These are phyloP conservation scores for Ispidina picta DNA, from an alignment of 2,797 vertebrate species.

Conservation along the genomic window DNA sequence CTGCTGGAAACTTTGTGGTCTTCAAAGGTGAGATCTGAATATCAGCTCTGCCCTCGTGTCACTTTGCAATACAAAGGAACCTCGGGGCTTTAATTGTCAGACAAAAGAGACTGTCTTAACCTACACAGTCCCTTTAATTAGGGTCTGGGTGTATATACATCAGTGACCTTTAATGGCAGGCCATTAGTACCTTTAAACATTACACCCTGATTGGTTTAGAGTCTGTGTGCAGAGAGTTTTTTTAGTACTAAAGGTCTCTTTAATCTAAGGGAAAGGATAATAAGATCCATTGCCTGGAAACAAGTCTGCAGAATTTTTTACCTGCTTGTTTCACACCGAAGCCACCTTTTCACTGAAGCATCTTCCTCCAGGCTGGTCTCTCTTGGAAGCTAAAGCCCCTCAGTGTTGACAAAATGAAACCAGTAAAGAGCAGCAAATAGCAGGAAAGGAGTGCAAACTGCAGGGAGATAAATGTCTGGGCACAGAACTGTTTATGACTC, in stretches of 20 bases:
- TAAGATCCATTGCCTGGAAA: slow-evolving; percentile 21
- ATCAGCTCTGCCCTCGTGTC: slow-evolving; percentile 32
- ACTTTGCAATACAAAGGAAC: slow-evolving; percentile 63
- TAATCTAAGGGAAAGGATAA: slow-evolving; percentile 40
- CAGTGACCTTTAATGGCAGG: slow-evolving; percentile 61
- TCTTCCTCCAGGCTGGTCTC: not conserved
- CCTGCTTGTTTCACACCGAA: not conserved
- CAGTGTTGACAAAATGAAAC: not conserved
- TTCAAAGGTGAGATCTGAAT: slow-evolving; percentile 53
- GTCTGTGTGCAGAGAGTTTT: not conserved
- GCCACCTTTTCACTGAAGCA: not conserved
- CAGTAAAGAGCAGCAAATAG: not conserved
- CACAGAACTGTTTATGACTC: not conserved
- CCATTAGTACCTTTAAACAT: slow-evolving; percentile 62
- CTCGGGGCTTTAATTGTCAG: slow-evolving; percentile 53
- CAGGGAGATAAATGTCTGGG: not conserved
- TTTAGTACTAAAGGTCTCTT: slow-evolving; percentile 38
- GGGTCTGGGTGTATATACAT: slow-evolving; percentile 43
- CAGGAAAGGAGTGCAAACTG: not conserved
- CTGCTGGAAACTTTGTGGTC: slow-evolving; percentile 28
- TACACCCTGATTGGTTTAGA: slow-evolving; percentile 28
- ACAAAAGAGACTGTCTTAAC: slow-evolving; percentile 56
- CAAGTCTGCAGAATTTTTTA: not conserved
- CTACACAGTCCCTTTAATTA: slow-evolving; percentile 44
- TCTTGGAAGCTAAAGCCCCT: not conserved